phyloP scores from a whole-genome alignment of 2,797 vertebrate genomes.

The Brachyrhaphis roseni region DNA sequence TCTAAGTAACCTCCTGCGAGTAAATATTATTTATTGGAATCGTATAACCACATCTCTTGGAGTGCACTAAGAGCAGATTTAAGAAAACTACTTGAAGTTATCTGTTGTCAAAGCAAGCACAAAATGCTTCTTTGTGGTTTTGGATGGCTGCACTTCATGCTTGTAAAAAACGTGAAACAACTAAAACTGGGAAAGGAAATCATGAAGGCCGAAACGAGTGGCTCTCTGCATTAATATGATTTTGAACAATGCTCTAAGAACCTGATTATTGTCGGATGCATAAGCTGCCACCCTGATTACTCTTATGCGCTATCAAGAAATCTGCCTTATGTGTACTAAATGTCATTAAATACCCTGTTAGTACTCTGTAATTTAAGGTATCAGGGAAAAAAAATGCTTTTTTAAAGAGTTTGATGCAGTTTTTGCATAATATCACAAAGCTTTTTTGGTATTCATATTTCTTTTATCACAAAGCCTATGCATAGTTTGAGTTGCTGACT shows the following conservation, averaged over 20 bases:
- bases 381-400: neutral
- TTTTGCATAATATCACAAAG: neutral
- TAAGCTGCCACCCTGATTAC: neutral
- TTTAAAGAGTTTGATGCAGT: neutral
- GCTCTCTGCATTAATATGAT: neutral
- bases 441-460: neutral
- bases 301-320: neutral
- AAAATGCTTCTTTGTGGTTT: neutral
- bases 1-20: neutral
- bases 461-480: neutral
- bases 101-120: neutral
- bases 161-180: neutral
- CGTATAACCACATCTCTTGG: neutral
- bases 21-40: neutral
- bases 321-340: constrained; percentile 3
- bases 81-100: neutral
- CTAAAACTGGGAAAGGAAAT: neutral
- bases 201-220: neutral
- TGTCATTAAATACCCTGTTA: neutral
- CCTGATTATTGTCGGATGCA: constrained; percentile 7
- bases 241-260: neutral
- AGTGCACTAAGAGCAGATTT: neutral
- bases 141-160: neutral
- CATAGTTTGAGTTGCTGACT: neutral
- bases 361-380: neutral